phyloP scores from a whole-genome alignment of 2,888 invertebrate genomes.

The Pantelozetes paolii region DNA sequence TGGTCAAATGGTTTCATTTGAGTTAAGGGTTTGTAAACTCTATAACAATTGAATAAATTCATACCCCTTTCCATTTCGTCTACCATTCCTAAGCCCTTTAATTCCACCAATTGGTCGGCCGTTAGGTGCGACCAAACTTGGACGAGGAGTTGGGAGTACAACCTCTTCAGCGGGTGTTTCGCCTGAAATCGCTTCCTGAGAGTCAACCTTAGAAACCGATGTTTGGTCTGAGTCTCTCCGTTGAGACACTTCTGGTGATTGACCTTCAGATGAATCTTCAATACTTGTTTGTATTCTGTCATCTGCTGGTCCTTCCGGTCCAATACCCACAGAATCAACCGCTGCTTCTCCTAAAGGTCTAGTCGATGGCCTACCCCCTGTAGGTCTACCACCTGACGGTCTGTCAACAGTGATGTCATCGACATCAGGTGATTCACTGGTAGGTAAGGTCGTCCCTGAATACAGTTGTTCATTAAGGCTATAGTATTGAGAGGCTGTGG shows the following conservation, averaged over 20 bases:
- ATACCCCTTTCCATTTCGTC: not conserved
- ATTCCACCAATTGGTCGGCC: constrained; percentile 5
- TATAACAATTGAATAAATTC: not conserved
- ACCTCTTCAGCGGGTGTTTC: not conserved
- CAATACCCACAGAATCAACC: not conserved
- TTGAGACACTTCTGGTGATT: not conserved
- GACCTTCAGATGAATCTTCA: not conserved
- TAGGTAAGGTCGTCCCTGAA: constrained; percentile 37
- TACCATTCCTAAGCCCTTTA: not conserved
- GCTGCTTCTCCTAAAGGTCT: not conserved
- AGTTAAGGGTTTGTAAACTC: not conserved
- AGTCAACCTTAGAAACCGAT: not conserved
- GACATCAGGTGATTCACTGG: not conserved
- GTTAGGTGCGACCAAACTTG: not conserved
- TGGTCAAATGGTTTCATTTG: not conserved
- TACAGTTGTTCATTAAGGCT: constrained; percentile 55
- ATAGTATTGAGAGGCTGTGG: constrained; percentile 55
- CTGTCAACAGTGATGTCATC: not conserved
- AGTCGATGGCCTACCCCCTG: not conserved
- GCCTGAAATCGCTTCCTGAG: not conserved
- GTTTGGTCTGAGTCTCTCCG: not conserved
- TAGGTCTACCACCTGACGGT: not conserved
- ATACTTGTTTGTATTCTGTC: not conserved
- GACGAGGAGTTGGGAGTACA: not conserved
- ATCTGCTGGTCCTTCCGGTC: not conserved